phyloP scores from a whole-genome alignment of 1,140 invertebrate species.

The Drosophila neocordata region DNA sequence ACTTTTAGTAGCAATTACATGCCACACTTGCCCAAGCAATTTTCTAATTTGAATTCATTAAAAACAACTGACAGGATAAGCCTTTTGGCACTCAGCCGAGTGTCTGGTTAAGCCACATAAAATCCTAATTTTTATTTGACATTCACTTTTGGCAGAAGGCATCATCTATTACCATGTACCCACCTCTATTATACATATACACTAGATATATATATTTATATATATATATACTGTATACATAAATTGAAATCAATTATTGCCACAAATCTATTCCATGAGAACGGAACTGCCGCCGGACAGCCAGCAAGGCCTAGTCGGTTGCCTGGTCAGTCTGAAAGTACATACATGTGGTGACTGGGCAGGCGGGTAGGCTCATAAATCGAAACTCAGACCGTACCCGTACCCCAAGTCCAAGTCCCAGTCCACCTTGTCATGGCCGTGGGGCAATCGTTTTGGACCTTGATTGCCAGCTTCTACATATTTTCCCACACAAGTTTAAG shows the following conservation, averaged over 20 bases:
- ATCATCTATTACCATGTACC: background rate
- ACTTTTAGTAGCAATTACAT: constrained; percentile 2
- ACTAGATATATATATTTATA: constrained; percentile 44
- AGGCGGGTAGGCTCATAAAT: constrained; percentile 63
- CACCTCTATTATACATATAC: constrained; percentile 24
- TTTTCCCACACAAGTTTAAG: constrained; percentile 67
- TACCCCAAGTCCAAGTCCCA: background rate
- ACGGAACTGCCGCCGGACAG: constrained; percentile 26
- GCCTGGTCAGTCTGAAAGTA: no score
- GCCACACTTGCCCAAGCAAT: constrained; percentile 27
- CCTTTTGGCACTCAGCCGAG: constrained; percentile 23
- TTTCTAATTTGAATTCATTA: constrained; percentile 39
- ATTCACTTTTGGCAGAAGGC: constrained; percentile 10
- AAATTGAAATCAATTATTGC: constrained; percentile 81
- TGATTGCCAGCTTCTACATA: constrained; percentile 80
- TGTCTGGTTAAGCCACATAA: constrained; percentile 32
- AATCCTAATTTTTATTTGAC: constrained; percentile 30
- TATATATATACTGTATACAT: constrained; percentile 42
- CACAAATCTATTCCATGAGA: constrained; percentile 73
- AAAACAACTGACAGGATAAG: constrained; percentile 49
- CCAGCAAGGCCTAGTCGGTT: constrained; percentile 5
- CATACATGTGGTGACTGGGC: constrained; percentile 31
- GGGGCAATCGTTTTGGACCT: constrained; percentile 71
- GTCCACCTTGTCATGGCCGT: constrained; percentile 67
- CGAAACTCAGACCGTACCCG: constrained; percentile 29